Evolutionary conservation across 2,113 vertebrate species (phyloP).

Genomic region (Oxygymnocypris stewartii): DNA sequence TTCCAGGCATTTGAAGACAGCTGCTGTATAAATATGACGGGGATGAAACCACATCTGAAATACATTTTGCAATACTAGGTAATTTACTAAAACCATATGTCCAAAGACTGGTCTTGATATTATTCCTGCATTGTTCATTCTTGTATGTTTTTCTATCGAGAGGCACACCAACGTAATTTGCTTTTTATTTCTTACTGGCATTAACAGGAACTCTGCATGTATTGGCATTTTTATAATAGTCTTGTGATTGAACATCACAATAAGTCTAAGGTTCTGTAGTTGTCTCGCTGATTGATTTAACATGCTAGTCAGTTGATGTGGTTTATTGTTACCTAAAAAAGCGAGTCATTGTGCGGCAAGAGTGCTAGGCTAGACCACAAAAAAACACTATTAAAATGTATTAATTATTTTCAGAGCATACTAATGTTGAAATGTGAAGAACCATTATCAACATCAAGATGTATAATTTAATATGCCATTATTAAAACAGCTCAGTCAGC

Average conservation of each 20-base stretch:
- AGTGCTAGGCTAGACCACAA: slow-evolving; percentile 3
- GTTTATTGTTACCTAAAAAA: slow-evolving; percentile 29
- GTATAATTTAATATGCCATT: background rate
- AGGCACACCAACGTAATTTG: slow-evolving; percentile 52
- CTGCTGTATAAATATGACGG: slow-evolving; percentile 67
- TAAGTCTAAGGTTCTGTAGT: slow-evolving; percentile 17
- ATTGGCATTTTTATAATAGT: background rate
- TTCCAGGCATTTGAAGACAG: slow-evolving; percentile 65
- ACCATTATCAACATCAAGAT: background rate
- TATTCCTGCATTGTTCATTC: slow-evolving; percentile 65
- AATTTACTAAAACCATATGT: slow-evolving; percentile 71
- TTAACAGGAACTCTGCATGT: slow-evolving; percentile 50
- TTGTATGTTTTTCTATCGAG: slow-evolving; percentile 60
- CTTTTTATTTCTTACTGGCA: slow-evolving; percentile 55
- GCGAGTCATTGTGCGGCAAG: slow-evolving; percentile 13
- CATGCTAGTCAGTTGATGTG: slow-evolving; percentile 15
- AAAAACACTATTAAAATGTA: background rate
- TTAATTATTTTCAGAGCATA: background rate
- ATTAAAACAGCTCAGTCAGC: background rate
- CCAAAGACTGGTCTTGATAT: slow-evolving; percentile 57
- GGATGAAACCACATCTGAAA: slow-evolving; percentile 72
- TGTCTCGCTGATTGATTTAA: background rate
- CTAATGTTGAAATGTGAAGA: background rate
- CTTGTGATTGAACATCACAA: slow-evolving; percentile 23
- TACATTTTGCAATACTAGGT: slow-evolving; percentile 66